phyloP scores from a whole-genome alignment of 2,797 vertebrate species.

The Morelia viridis region DNA sequence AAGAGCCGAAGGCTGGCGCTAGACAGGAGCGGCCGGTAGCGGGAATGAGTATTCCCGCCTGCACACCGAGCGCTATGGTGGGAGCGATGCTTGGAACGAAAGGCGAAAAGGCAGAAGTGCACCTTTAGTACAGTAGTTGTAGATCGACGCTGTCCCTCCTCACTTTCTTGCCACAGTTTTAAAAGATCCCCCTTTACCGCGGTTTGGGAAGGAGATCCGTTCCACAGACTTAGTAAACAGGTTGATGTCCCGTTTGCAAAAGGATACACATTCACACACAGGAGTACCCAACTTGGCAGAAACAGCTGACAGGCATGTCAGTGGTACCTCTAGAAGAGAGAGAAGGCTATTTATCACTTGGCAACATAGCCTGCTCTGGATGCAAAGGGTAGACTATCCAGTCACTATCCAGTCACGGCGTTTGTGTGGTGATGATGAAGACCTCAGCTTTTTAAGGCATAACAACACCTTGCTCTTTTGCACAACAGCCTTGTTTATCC shows the following conservation, averaged over 20 bases:
- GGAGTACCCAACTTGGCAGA: background rate
- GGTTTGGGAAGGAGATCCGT: background rate
- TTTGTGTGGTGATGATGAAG: constrained; percentile 28
- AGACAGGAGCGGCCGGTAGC: background rate
- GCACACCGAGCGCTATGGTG: background rate
- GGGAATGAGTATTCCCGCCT: background rate
- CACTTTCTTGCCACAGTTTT: background rate
- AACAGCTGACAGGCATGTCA: background rate
- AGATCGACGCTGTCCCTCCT: background rate
- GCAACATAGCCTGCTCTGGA: background rate
- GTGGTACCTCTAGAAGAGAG: background rate
- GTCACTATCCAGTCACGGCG: constrained; percentile 21
- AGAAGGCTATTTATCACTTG: background rate
- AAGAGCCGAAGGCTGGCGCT: background rate
- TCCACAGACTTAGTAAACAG: too few species aligned
- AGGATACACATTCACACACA: constrained; percentile 12
- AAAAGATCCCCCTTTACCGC: background rate
- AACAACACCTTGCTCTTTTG: constrained; percentile 54
- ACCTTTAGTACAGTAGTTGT: background rate
- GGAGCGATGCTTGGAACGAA: background rate
- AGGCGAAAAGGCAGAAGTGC: too few species aligned
- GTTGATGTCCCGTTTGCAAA: background rate
- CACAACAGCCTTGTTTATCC: constrained; percentile 52
- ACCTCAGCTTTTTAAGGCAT: constrained; percentile 50
- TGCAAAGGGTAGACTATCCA: background rate